Evolutionary conservation across 2,888 invertebrate genomes (phyloP).

Genomic region (Hirtodrosophila cameraria): DNA sequence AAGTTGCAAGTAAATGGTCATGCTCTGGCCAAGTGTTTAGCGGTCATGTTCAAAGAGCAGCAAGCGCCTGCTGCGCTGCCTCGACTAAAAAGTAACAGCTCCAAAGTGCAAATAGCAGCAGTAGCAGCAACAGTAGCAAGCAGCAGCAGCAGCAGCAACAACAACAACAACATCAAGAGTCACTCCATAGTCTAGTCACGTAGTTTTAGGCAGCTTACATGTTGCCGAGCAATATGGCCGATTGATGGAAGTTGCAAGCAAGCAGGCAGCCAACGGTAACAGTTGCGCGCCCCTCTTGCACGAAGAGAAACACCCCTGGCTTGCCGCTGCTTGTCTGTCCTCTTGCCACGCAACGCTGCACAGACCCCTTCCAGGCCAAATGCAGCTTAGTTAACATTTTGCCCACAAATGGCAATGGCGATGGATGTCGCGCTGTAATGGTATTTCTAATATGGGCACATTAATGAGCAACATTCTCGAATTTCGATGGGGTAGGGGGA

Average conservation of each 20-base stretch:
- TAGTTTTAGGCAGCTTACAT: conserved; percentile 53
- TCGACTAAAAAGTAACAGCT: conserved; percentile 23
- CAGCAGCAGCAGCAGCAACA: conserved; percentile 11
- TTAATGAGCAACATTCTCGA: conserved; percentile 55
- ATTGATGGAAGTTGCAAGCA: conserved; percentile 54
- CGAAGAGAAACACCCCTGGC: conserved; percentile 40
- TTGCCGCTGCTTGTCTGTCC: neutral
- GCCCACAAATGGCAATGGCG: conserved; percentile 72
- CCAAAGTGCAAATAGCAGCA: conserved; percentile 36
- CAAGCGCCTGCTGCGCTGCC: conserved; percentile 50
- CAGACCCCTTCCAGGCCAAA: conserved; percentile 37
- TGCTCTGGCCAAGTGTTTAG: conserved; percentile 42
- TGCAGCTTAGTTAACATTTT: conserved; percentile 61
- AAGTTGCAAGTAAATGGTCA: conserved; percentile 45
- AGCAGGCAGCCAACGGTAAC: conserved; percentile 59
- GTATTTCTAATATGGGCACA: conserved; percentile 71
- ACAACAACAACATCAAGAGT: conserved; percentile 6
- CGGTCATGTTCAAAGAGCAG: conserved; percentile 60
- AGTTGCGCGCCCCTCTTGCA: conserved; percentile 22
- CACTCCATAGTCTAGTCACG: conserved; percentile 63
- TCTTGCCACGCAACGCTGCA: conserved; percentile 55
- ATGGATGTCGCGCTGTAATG: conserved; percentile 55
- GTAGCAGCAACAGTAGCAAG: conserved; percentile 13
- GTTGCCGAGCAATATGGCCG: conserved; percentile 63
- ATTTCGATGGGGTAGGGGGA: neutral